These are phyloP conservation scores for Calyptomena viridis DNA, from an alignment of 2,113 vertebrate genomes.

Conservation along the genomic window DNA sequence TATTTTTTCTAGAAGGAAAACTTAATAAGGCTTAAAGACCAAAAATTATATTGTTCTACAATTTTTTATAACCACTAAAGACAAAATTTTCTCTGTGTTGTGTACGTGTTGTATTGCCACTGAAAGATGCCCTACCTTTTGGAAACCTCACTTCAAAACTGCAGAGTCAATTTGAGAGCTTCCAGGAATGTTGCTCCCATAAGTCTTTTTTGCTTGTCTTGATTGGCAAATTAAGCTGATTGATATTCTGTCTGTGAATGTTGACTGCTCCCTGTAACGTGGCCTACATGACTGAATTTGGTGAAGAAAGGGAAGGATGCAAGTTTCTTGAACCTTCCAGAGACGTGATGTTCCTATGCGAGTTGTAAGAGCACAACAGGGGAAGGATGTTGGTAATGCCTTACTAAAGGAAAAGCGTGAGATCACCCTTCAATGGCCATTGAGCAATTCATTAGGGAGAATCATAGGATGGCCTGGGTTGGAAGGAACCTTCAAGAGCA, in stretches of 20 bases:
- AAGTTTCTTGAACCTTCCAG: neutral
- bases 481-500: neutral
- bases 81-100: neutral
- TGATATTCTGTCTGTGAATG: neutral
- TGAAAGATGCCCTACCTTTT: neutral
- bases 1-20: neutral
- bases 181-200: neutral
- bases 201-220: neutral
- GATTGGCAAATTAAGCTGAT: neutral
- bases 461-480: neutral
- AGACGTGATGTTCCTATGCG: neutral
- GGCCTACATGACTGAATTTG: neutral
- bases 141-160: neutral
- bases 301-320: neutral
- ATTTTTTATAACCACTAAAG: neutral
- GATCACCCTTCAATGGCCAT: neutral
- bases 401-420: neutral
- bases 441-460: neutral
- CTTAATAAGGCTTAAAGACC: neutral
- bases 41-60: neutral
- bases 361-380: neutral
- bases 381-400: neutral
- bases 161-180: neutral
- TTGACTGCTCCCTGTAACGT: neutral
- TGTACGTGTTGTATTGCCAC: neutral